phyloP scores from a whole-genome alignment of 1,140 invertebrate species.

The Caenorhabditis elegans region DNA sequence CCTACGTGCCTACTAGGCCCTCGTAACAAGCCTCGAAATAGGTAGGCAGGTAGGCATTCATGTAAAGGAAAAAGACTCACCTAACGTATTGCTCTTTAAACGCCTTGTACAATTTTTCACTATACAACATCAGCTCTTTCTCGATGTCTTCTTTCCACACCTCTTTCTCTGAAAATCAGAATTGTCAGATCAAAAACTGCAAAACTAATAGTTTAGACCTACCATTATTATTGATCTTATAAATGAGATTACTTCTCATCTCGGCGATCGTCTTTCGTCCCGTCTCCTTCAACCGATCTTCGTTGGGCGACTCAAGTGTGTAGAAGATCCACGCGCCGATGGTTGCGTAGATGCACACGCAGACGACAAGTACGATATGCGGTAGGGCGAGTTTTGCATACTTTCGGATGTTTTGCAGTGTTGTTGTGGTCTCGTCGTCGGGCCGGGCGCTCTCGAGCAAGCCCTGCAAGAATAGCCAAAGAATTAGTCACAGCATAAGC shows the following conservation, averaged over 20 bases:
- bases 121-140: slow-evolving; percentile 54
- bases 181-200: neutral
- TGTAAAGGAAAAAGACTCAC: slow-evolving; percentile 1
- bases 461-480: neutral
- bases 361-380: slow-evolving; percentile 84
- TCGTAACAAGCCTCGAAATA: no score
- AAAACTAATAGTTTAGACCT: neutral
- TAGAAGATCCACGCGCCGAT: slow-evolving; percentile 91
- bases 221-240: slow-evolving; percentile 47
- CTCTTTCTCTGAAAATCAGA: neutral
- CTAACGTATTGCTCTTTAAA: slow-evolving; percentile 66
- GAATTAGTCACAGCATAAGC: no score
- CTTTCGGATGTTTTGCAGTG: slow-evolving; percentile 42
- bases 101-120: slow-evolving; percentile 58
- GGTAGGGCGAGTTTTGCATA: slow-evolving; percentile 66
- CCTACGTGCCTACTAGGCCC: no score
- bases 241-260: slow-evolving; percentile 52
- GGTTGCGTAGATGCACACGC: slow-evolving; percentile 90
- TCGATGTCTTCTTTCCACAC: slow-evolving; percentile 56
- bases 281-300: slow-evolving; percentile 67
- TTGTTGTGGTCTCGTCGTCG: slow-evolving; percentile 7
- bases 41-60: no score
- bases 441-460: slow-evolving; percentile 28
- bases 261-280: slow-evolving; percentile 51
- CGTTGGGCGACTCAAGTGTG: slow-evolving; percentile 77